Evolutionary conservation across 2,797 vertebrate genomes (phyloP).

Genomic region (Botia almorhae): DNA sequence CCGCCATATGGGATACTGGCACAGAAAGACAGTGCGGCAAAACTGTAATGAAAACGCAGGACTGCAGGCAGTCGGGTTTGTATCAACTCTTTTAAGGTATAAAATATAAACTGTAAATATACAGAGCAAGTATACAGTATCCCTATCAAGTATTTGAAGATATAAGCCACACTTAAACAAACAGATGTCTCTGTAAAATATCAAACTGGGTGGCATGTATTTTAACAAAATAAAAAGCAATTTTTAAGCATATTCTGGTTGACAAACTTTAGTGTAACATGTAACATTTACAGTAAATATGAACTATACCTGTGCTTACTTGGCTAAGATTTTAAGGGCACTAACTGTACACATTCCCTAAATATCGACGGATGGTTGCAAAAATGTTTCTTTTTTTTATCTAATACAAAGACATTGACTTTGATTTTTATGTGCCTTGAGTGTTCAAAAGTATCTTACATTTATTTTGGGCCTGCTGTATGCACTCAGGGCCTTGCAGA

Average conservation of each 20-base stretch:
- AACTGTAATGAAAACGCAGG: slow-evolving; percentile 67
- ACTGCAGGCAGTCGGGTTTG: slow-evolving; percentile 20
- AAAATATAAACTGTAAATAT: too few species aligned
- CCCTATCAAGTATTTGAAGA: background rate
- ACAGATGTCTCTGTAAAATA: background rate
- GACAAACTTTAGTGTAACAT: too few species aligned
- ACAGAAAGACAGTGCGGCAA: slow-evolving; percentile 62
- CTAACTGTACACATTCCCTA: too few species aligned
- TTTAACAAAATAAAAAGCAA: background rate
- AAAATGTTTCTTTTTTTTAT: background rate
- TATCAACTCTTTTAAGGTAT: background rate
- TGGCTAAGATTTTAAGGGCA: too few species aligned
- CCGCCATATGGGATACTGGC: slow-evolving; percentile 73
- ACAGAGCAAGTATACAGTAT: too few species aligned
- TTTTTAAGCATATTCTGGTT: background rate
- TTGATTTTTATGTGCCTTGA: background rate
- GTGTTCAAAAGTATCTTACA: background rate
- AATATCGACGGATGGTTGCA: background rate
- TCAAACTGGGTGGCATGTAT: background rate
- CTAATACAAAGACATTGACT: background rate
- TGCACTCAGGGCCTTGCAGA: background rate
- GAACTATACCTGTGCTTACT: too few species aligned
- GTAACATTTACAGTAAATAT: too few species aligned
- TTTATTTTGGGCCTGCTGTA: background rate
- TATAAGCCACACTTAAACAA: background rate